Conservation (phyloP, 2,797 vertebrate species). For the Ataeniobius toweri region DNA sequence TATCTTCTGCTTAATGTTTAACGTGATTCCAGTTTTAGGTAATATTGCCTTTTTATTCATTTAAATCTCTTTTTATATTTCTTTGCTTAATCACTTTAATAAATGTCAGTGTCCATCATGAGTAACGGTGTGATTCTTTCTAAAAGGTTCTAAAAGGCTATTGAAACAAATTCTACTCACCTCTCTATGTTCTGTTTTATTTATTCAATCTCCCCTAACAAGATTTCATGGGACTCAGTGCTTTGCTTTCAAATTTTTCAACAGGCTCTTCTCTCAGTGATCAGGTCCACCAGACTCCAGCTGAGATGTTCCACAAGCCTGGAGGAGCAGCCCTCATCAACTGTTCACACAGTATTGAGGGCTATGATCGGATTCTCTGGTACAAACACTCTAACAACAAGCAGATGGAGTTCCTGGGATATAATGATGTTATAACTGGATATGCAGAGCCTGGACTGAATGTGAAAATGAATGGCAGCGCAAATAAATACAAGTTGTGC, state of each 20-base stretch:
- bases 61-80: not conserved
- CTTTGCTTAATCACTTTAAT: not conserved
- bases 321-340: slow-evolving; percentile 9
- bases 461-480: slow-evolving; percentile 31
- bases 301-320: not conserved
- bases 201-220: not conserved
- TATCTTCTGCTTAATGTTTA: not conserved
- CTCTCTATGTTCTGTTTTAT: too few relatives aligned
- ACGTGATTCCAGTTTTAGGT: slow-evolving; percentile 9
- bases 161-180: too few relatives aligned
- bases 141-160: too few relatives aligned
- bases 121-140: too few relatives aligned
- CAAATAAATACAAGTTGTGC: slow-evolving; percentile 15
- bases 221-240: not conserved
- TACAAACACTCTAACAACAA: slow-evolving; percentile 50
- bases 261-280: slow-evolving; percentile 20
- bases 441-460: slow-evolving; percentile 18
- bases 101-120: too few relatives aligned
- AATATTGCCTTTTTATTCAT: not conserved
- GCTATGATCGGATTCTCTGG: slow-evolving; percentile 55
- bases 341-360: slow-evolving; percentile 45
- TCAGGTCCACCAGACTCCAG: slow-evolving; percentile 1
- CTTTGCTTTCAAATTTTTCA: not conserved
- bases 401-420: slow-evolving; percentile 49
- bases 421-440: not conserved